Percentiles rank a stretch among this genome's conserved stretches.
These are phyloP conservation scores for Euphonia xanthogaster DNA, from an alignment of 2,797 vertebrate species.

Conservation along the genomic window DNA sequence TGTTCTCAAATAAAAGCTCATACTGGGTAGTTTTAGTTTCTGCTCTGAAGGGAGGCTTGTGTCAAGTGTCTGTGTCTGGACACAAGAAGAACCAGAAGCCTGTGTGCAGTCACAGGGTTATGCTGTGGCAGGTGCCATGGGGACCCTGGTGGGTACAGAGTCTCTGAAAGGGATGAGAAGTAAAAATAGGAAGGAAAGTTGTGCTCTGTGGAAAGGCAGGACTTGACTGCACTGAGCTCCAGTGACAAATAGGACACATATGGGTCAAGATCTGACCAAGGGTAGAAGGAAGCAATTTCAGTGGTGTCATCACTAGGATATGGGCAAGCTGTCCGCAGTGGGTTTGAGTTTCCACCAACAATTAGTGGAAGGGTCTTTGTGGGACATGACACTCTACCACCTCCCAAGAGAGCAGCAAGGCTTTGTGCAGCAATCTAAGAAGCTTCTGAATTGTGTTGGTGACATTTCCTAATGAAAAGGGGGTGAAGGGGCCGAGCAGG, in stretches of 20 bases:
- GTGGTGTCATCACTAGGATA: too few relatives aligned
- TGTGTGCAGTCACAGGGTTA: background rate
- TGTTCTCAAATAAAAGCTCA: background rate
- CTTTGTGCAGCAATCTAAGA: background rate
- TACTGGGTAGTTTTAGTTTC: background rate
- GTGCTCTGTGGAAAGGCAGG: background rate
- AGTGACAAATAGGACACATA: rapidly evolving
- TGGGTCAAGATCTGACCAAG: too few relatives aligned
- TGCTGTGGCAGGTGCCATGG: background rate
- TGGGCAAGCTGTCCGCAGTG: background rate
- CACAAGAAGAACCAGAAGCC: background rate
- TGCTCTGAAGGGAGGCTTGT: background rate
- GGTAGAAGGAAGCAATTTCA: background rate
- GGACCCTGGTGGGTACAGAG: too few relatives aligned
- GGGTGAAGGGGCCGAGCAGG: background rate
- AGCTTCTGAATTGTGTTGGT: background rate
- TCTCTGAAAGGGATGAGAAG: background rate
- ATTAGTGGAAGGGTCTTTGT: background rate
- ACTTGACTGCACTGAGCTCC: background rate
- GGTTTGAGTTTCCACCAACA: background rate
- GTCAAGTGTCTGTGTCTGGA: background rate
- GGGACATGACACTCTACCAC: too few relatives aligned
- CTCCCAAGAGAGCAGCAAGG: background rate
- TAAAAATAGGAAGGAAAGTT: background rate
- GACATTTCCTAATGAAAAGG: background rate